Evolutionary conservation across 2,797 vertebrate genomes (phyloP), one percentile per base, ranked within the genome.

Genomic region (Microcaecilia unicolor): DNA sequence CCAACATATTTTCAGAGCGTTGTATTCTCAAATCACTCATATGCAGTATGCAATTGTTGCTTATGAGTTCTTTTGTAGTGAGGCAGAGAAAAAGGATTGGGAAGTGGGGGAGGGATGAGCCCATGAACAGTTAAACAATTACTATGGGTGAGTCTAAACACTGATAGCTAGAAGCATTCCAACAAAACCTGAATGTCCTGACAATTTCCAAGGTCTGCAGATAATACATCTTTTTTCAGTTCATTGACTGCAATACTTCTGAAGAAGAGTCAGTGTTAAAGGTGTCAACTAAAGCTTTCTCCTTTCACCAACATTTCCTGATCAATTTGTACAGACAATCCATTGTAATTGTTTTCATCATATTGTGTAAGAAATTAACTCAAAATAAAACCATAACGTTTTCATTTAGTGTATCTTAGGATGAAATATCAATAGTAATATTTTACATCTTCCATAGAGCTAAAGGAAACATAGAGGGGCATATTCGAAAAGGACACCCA

Each of bases 81-180:
- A 13, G 9, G 4, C 0, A 1, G 11, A 18, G 16, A 16, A 7
- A 2, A 8, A 19, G 4, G 2, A 11, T 6, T n/a, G 2, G 14
- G 6, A 2, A n/a, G n/a, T n/a, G n/a, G n/a, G 7, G 11, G 13
- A 22, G 3, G 14, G 34, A 1, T 0, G 1, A 15, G n/a, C 0
- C 1, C 28, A 8, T 18, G 22, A 42, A 25, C 16, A 15, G 15
- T 28, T 21, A 1, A 1, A 21, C 5, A 8, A 4, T 23, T 10
- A 8, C 1, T 8, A n/a, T 0, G 6, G 20, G 34, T 0, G 9
- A 7, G n/a, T n/a, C n/a, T n/a, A n/a, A n/a, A n/a, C n/a, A n/a
- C n/a, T n/a, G n/a, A n/a, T n/a, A 7, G 12, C 11, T 13, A 20
- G 19, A 21, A 25, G 13, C 11, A 6, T 5, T 4, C 13, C 36